Evolutionary conservation across 2,797 vertebrate genomes (phyloP), one percentile per base, ranked within the genome.

Genomic region (Macroramphosus scolopax): DNA sequence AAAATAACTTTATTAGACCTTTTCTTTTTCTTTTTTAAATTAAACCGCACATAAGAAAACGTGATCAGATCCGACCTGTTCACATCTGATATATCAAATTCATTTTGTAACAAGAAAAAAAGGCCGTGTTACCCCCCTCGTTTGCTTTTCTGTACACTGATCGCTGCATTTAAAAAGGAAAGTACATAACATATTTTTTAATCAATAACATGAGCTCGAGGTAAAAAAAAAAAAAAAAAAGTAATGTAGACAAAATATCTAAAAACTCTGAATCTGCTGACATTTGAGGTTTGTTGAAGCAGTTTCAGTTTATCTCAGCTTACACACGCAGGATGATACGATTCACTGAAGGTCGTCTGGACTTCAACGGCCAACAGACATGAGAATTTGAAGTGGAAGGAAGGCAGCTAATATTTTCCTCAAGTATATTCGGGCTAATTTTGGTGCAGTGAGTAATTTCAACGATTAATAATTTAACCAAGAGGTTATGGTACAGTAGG

Each of bases 1-100:
- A 58, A 41, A 61, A 10, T 38, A 40, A 39, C 41, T 74, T 74
- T 53, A 54, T 66, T 66, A 17, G 17, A 46, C 35, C 39, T 36
- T 2, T 29, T 18, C 42, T 33, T n/a, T n/a, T n/a, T n/a, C n/a
- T n/a, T n/a, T n/a, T 22, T 22, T 22, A 22, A 22, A 22, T 22
- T 22, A 22, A 3, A 13, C 30, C 30, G 5, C 30, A 11, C 28
- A 29, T 4, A 29, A 29, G 11, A 22, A 22, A 29, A 29, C 9
- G 11, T 4, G 28, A 29, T 29, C 28, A 9, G 28, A n/a, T n/a
- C n/a, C n/a, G n/a, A n/a, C n/a, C n/a, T n/a, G n/a, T n/a, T n/a
- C n/a, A n/a, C n/a, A n/a, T n/a, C 10, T 29, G 28, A 29, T 29
- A 11, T 29, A 29, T 29, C 28, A 29, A 9, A 9, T 29, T 29